Evolutionary conservation across 2,888 invertebrate genomes (phyloP).

Genomic region (Hydrotaea diabolus): DNA sequence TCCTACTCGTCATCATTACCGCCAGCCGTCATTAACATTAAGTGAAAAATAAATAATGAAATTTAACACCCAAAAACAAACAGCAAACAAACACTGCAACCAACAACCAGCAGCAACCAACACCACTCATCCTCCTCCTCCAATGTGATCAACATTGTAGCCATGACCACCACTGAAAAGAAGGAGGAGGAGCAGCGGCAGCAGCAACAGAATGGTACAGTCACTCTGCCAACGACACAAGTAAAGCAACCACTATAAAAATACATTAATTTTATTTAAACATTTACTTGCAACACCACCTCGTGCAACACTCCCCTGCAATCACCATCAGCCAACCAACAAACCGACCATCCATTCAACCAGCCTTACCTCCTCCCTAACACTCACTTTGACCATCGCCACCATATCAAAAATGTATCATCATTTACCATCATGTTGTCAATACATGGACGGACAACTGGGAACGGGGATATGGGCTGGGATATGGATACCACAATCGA

Average conservation of each 20-base stretch:
- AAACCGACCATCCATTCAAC: neutral
- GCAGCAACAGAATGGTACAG: neutral
- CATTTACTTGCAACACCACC: neutral
- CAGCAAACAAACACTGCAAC: neutral
- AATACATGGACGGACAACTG: neutral
- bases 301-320: neutral
- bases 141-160: conserved; percentile 20
- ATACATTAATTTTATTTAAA: conserved; percentile 51
- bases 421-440: conserved; percentile 44
- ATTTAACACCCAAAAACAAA: conserved; percentile 44
- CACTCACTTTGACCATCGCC: neutral
- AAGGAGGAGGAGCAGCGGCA: neutral
- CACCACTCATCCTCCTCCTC: neutral
- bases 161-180: conserved; percentile 12
- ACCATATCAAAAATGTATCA: conserved; percentile 11
- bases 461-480: neutral
- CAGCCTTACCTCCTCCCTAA: neutral
- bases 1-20: conserved; percentile 19
- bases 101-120: neutral
- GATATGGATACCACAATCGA: conserved; percentile 16
- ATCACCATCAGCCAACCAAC: conserved; percentile 7
- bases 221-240: neutral
- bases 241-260: conserved; percentile 23
- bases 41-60: conserved; percentile 53
- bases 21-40: conserved; percentile 42